Conservation (phyloP, 2,888 invertebrate genomes). For the Trachelus tabidus region DNA sequence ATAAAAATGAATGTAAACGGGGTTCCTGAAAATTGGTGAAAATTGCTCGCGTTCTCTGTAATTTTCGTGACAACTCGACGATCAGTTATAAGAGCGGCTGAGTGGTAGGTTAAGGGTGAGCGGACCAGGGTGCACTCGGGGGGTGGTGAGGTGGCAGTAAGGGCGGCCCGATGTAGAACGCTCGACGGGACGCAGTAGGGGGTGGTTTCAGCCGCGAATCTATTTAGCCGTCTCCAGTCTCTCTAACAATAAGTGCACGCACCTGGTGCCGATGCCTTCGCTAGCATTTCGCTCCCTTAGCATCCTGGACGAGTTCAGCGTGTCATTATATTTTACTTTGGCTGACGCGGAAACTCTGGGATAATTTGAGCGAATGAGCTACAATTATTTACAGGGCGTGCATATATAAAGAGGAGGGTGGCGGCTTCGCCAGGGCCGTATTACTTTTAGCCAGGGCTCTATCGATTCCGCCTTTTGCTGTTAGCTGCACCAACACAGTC, state of each 20-base stretch:
- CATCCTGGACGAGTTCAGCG: conserved; percentile 17
- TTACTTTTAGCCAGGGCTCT: conserved; percentile 31
- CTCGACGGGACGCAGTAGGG: not conserved
- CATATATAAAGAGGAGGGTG: conserved; percentile 52
- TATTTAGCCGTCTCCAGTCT: not conserved
- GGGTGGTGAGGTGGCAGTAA: not conserved
- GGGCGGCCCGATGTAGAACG: not conserved
- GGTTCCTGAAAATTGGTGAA: not conserved
- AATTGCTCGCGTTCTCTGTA: not conserved
- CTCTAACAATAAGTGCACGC: not conserved
- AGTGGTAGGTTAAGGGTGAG: not conserved
- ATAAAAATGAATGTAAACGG: not conserved
- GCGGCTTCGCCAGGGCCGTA: conserved; percentile 23
- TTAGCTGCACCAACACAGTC: conserved; percentile 17
- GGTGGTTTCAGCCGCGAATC: not conserved
- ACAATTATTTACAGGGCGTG: conserved; percentile 59
- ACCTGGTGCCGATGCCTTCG: not conserved
- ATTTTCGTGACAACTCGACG: conserved; percentile 3
- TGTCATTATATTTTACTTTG: conserved; percentile 57
- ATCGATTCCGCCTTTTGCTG: conserved; percentile 29
- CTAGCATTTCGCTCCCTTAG: not conserved
- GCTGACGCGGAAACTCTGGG: conserved; percentile 51
- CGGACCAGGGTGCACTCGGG: not conserved
- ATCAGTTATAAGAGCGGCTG: not conserved
- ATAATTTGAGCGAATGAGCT: conserved; percentile 59